Conservation (phyloP, 2,113 vertebrate species). For the Sinocyclocheilus rhinocerous region DNA sequence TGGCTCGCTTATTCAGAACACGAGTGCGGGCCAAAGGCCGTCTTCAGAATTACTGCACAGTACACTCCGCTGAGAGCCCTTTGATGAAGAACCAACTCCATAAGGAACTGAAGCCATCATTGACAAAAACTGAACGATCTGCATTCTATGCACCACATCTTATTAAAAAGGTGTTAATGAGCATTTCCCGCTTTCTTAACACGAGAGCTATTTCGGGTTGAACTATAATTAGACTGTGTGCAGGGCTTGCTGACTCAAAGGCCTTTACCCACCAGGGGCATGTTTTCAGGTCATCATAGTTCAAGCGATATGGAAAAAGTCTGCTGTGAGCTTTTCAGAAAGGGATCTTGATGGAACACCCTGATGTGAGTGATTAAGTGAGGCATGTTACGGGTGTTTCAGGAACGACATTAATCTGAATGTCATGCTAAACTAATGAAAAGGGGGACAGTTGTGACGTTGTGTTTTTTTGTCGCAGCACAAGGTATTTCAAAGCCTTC, state of each 20-base stretch:
- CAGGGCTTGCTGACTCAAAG: constrained; percentile 14
- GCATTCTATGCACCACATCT: not conserved
- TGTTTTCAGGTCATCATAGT: constrained; percentile 32
- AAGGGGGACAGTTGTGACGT: constrained; percentile 61
- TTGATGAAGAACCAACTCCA: constrained; percentile 18
- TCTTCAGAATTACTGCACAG: constrained; percentile 14
- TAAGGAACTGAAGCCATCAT: not conserved
- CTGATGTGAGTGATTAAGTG: constrained; percentile 61
- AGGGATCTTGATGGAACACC: constrained; percentile 10
- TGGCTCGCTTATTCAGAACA: constrained; percentile 7
- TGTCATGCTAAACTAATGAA: constrained; percentile 66
- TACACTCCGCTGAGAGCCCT: constrained; percentile 15
- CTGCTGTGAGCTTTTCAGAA: constrained; percentile 31
- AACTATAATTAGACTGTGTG: constrained; percentile 38
- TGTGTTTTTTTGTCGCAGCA: constrained; percentile 61
- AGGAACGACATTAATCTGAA: constrained; percentile 64
- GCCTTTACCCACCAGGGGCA: constrained; percentile 19
- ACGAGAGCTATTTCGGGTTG: constrained; percentile 30
- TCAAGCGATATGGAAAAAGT: constrained; percentile 34
- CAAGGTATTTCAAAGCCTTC: constrained; percentile 68
- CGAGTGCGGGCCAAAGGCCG: constrained; percentile 12
- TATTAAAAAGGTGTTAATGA: constrained; percentile 40
- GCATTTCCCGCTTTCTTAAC: not conserved
- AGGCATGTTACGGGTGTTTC: constrained; percentile 61
- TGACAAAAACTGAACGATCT: not conserved